Conservation (phyloP, 2,797 vertebrate species). For the Alca torda region DNA sequence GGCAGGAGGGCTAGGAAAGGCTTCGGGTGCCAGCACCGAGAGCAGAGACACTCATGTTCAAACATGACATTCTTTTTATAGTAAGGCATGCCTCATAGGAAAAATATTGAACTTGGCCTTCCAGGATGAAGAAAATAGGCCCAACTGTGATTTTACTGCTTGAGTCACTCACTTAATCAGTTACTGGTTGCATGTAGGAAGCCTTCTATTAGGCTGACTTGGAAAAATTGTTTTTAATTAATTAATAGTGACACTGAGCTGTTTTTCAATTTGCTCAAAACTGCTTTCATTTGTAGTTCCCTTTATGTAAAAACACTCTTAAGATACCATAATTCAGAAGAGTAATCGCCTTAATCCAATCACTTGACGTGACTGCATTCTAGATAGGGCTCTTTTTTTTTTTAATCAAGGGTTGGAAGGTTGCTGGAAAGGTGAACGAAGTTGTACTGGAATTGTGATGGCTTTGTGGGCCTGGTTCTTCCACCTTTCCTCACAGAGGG, state of each 20-base stretch:
- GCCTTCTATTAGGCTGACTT: conserved; percentile 77
- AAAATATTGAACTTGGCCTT: conserved; percentile 87
- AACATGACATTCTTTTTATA: conserved; percentile 89
- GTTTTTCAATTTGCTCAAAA: conserved; percentile 61
- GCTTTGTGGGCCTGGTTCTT: not conserved
- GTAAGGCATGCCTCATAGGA: conserved; percentile 82
- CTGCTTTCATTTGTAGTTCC: conserved; percentile 24
- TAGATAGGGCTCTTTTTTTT: not conserved
- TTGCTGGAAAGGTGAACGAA: not conserved
- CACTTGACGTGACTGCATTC: not conserved
- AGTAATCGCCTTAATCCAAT: not conserved
- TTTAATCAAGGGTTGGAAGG: not conserved
- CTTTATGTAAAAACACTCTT: not conserved
- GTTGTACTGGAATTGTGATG: not conserved
- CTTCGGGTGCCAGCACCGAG: conserved; percentile 74
- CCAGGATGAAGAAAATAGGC: conserved; percentile 72
- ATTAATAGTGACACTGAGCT: conserved; percentile 67
- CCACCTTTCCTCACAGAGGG: not conserved
- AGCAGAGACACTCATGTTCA: conserved; percentile 82
- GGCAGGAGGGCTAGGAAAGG: conserved; percentile 78
- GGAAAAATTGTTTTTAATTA: conserved; percentile 72
- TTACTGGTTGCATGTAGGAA: conserved; percentile 76
- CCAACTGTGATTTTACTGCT: conserved; percentile 76
- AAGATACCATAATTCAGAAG: not conserved
- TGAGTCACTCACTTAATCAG: conserved; percentile 83